Evolutionary conservation across 2,888 invertebrate genomes (phyloP).

Genomic region (Sminthurides aquaticus): DNA sequence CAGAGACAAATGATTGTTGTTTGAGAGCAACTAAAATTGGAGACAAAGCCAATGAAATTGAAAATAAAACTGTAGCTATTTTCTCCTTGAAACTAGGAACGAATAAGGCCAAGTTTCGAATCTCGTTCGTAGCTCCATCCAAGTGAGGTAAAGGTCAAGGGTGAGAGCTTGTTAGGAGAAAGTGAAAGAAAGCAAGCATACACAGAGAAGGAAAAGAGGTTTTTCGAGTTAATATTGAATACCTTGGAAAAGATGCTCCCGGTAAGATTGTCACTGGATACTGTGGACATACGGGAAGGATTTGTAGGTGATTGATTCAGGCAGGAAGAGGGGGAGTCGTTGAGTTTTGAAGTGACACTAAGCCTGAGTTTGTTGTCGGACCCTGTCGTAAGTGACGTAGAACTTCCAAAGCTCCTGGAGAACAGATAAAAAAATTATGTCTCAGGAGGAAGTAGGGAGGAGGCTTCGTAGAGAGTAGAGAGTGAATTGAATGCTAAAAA

Average conservation of each 20-base stretch:
- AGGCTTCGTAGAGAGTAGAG: background rate
- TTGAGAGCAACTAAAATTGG: background rate
- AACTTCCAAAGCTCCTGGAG: constrained; percentile 13
- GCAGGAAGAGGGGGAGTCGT: constrained; percentile 1
- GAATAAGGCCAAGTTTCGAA: background rate
- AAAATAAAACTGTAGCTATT: no score
- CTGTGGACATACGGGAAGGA: background rate
- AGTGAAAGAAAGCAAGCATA: no score
- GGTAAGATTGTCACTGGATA: background rate
- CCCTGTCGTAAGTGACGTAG: constrained; percentile 5
- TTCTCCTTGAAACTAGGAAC: no score
- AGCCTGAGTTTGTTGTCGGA: background rate
- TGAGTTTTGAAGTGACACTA: background rate
- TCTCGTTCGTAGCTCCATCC: no score
- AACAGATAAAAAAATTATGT: background rate
- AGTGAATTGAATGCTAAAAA: background rate
- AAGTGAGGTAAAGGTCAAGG: background rate
- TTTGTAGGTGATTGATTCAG: background rate
- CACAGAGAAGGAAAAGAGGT: background rate
- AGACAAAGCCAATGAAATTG: no score
- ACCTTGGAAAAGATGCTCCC: background rate
- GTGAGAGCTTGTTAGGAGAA: background rate
- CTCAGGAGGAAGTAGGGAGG: no score
- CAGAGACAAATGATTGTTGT: background rate
- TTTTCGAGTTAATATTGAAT: background rate